Evolutionary conservation across 30 jellyfish, hydroid and myxozoan species (phyloP).

Genomic region (Chironex yamaguchii): DNA sequence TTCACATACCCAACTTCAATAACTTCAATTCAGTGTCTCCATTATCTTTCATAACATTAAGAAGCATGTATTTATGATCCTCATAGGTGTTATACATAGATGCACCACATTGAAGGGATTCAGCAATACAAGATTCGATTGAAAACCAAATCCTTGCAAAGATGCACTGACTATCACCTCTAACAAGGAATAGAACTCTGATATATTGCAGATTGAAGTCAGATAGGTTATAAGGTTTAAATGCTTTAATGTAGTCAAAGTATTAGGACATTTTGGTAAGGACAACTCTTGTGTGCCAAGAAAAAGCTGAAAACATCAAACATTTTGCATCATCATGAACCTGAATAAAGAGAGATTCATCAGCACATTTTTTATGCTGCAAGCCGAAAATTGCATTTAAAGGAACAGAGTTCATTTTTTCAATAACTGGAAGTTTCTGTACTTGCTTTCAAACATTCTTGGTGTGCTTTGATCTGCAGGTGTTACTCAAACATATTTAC

Average conservation of each 20-base stretch:
- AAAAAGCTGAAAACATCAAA: not conserved
- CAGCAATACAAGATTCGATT: no score
- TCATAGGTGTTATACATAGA: no score
- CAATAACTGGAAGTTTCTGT: not conserved
- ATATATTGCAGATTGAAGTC: not conserved
- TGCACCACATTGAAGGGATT: no score
- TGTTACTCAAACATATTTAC: not conserved
- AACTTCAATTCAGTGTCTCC: no score
- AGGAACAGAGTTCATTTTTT: not conserved
- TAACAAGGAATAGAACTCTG: not conserved
- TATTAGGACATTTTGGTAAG: not conserved
- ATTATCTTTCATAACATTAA: no score
- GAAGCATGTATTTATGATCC: no score
- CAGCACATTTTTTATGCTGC: not conserved
- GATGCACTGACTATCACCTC: not conserved
- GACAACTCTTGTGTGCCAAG: not conserved
- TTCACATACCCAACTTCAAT: no score
- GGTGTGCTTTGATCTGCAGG: not conserved
- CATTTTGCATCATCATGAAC: not conserved
- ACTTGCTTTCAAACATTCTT: not conserved
- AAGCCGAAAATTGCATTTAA: not conserved
- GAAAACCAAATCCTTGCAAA: not conserved
- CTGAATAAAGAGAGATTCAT: not conserved
- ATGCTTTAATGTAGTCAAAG: not conserved
- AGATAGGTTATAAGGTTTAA: not conserved